These are phyloP conservation scores for Trisateles emortualis DNA, from an alignment of 2,888 invertebrate genomes.

Conservation along the genomic window DNA sequence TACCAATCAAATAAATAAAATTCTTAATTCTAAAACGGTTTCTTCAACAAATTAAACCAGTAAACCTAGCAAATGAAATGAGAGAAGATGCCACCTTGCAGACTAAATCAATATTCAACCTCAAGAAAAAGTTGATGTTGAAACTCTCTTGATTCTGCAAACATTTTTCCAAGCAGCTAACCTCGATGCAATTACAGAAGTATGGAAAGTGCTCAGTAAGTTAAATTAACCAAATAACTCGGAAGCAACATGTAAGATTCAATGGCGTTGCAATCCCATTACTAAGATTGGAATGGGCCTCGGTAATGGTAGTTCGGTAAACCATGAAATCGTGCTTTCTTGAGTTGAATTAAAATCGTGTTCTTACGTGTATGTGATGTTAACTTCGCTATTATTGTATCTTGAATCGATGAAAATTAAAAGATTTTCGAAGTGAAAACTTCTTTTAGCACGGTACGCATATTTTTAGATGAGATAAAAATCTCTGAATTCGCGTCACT, in stretches of 20 bases:
- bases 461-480: no score
- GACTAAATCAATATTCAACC: no score
- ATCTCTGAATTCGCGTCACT: no score
- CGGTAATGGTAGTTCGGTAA: conserved; percentile 38
- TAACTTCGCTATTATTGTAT: neutral
- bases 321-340: conserved; percentile 41
- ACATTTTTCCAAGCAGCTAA: neutral
- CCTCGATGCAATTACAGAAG: conserved; percentile 4
- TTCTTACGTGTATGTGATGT: conserved; percentile 16
- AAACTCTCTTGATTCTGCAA: neutral
- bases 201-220: conserved; percentile 2
- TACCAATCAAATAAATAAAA: no score
- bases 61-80: no score
- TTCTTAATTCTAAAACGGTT: no score
- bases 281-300: conserved; percentile 42
- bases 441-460: no score
- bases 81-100: no score
- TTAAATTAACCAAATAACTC: conserved; percentile 39
- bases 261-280: conserved; percentile 43
- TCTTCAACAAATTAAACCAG: no score
- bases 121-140: neutral
- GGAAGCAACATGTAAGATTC: conserved; percentile 40
- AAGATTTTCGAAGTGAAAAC: no score
- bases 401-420: neutral
- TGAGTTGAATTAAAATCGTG: conserved; percentile 32